phyloP scores from a whole-genome alignment of 2,113 vertebrate genomes.

The Strigops habroptila region DNA sequence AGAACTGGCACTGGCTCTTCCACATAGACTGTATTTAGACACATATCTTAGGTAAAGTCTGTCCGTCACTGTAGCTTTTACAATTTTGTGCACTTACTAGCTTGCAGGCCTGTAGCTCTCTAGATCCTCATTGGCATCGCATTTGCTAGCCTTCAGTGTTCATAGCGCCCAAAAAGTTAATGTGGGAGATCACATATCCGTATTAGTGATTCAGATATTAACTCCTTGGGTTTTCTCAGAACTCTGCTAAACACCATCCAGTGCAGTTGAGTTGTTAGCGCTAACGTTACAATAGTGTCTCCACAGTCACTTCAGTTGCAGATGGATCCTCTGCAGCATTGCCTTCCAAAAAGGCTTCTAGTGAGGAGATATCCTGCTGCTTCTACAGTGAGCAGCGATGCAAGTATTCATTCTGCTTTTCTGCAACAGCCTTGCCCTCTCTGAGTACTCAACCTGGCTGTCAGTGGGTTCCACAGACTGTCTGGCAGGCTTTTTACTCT shows the following conservation, averaged over 20 bases:
- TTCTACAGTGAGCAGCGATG: neutral
- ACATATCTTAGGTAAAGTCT: neutral
- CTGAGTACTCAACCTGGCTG: neutral
- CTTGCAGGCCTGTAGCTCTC: neutral
- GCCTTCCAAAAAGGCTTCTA: neutral
- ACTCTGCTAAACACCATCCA: neutral
- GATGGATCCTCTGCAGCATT: neutral
- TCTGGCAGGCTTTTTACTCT: neutral
- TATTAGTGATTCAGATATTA: neutral
- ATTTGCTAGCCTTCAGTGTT: neutral
- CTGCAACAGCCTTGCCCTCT: neutral
- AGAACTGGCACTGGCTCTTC: neutral
- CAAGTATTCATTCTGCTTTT: neutral
- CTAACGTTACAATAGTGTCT: neutral
- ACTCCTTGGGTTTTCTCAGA: neutral
- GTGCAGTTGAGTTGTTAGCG: neutral
- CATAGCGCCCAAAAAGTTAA: neutral
- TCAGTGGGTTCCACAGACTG: neutral
- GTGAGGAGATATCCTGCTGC: neutral
- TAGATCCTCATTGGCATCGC: neutral
- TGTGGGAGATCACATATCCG: neutral
- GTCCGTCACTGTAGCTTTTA: neutral
- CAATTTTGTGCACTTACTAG: neutral
- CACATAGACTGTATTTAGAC: neutral
- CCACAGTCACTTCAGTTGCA: neutral